These are phyloP conservation scores for Camponotus pennsylvanicus DNA, from an alignment of 1,140 invertebrate genomes.

Conservation along the genomic window DNA sequence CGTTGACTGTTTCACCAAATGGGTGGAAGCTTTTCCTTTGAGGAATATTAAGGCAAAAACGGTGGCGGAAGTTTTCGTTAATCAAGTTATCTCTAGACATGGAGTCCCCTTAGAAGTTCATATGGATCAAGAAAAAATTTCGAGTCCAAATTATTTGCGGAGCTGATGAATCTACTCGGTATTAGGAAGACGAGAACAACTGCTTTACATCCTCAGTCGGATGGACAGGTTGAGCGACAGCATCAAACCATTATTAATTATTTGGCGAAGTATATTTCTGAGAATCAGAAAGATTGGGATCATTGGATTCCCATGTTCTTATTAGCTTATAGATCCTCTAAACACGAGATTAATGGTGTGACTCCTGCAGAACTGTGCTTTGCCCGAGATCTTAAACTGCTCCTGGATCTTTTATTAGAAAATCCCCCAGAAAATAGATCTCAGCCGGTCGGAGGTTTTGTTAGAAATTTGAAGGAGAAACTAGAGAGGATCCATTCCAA, in stretches of 20 bases:
- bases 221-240: background rate
- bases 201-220: background rate
- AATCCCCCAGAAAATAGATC: background rate
- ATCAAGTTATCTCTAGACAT: background rate
- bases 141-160: background rate
- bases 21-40: background rate
- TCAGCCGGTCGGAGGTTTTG: no score
- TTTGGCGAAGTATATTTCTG: background rate
- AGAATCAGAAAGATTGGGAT: background rate
- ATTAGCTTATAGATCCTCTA: background rate
- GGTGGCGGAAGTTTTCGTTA: background rate
- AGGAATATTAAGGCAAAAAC: background rate
- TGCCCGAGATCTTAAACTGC: background rate
- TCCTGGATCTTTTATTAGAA: background rate
- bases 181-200: background rate
- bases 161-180: background rate
- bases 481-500: no score
- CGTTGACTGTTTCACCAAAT: background rate
- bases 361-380: background rate
- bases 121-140: background rate
- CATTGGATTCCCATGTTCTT: background rate
- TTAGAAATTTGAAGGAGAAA: no score
- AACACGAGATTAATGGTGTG: background rate
- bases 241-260: background rate
- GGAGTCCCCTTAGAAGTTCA: background rate